These are phyloP conservation scores for Melanostoma mellinum DNA, from an alignment of 2,888 invertebrate species.

Conservation along the genomic window DNA sequence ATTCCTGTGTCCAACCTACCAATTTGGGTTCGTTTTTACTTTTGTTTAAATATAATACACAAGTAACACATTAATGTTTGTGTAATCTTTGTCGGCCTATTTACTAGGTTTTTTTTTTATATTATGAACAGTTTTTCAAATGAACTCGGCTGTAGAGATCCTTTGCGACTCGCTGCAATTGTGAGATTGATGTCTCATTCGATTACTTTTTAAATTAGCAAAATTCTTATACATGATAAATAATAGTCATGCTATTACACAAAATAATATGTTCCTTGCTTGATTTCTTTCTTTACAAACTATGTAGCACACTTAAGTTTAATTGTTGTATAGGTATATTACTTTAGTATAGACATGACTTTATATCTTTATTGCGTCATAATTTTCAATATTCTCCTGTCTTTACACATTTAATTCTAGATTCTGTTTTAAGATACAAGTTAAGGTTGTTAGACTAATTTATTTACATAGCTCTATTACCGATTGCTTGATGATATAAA, in stretches of 20 bases:
- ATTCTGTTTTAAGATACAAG: conserved; percentile 84
- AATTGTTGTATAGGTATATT: conserved; percentile 11
- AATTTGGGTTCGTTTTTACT: background rate
- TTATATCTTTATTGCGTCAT: conserved; percentile 40
- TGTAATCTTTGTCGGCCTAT: too few relatives aligned
- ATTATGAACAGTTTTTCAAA: background rate
- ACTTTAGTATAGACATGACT: conserved; percentile 26
- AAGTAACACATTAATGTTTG: background rate
- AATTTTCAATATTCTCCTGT: background rate
- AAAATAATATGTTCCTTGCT: conserved; percentile 10
- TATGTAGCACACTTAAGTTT: conserved; percentile 38
- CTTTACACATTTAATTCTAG: conserved; percentile 63
- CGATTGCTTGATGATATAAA: conserved; percentile 62
- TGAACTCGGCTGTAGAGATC: conserved; percentile 50
- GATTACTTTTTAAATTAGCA: conserved; percentile 31
- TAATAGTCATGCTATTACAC: conserved; percentile 33
- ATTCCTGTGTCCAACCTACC: background rate
- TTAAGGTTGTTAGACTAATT: conserved; percentile 51
- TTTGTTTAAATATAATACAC: background rate
- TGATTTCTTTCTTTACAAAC: background rate
- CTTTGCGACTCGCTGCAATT: conserved; percentile 50
- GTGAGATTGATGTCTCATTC: conserved; percentile 47
- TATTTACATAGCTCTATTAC: conserved; percentile 56
- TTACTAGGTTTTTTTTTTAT: conserved; percentile 6
- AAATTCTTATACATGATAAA: conserved; percentile 28